Base-by-base conservation (phyloP, 2,113 vertebrate species). In the Malurus alboscapulatus region DNA sequence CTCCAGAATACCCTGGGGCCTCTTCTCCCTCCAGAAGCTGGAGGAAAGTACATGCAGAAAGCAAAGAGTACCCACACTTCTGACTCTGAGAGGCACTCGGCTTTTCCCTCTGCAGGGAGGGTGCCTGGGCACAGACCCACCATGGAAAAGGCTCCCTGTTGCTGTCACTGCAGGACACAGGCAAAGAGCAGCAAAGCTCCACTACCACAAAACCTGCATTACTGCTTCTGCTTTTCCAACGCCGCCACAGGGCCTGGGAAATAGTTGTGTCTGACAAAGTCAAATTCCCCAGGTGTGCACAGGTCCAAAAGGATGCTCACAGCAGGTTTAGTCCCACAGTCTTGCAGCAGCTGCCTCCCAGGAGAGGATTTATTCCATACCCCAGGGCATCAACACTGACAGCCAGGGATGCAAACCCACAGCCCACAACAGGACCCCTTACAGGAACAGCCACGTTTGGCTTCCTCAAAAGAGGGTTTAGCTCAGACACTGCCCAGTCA, bases 301-400 rank as follows among this genome's bases (percentile, higher is more conserved):
- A 30, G 48, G 24, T 34, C 30, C 32, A 26, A 47, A 69, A 62
- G 40, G 45, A 58, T 26, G 16, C 38, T 81, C 0, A 0, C 2
- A 21, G 40, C n/a, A 80, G 36, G 40, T 58, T 48, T 54, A 51
- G 32, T 55, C 32, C 30, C 0, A 0, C 3, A 9, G 14, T 27
- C 38, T 24, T 24, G 29, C 22, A 48, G 51, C 63, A 55, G 51
- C 67, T 50, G 34, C n/a, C 65, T 75, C 79, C 45, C 54, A 50
- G 42, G 51, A 74, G 16, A 17, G 76, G 18, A 53, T 58, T 90
- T 68, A 45, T 45, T 61, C 48, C 47, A 6, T 1, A 14, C 4
- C 25, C 26, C 36, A 22, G 29, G 53, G 34, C 16, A 26, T 32
- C 0, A 22, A 36, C 45, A 45, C 18, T 10, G 1, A 18, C 3